Base-by-base conservation (phyloP, 2,797 vertebrate species). In the Sus cebifrons region DNA sequence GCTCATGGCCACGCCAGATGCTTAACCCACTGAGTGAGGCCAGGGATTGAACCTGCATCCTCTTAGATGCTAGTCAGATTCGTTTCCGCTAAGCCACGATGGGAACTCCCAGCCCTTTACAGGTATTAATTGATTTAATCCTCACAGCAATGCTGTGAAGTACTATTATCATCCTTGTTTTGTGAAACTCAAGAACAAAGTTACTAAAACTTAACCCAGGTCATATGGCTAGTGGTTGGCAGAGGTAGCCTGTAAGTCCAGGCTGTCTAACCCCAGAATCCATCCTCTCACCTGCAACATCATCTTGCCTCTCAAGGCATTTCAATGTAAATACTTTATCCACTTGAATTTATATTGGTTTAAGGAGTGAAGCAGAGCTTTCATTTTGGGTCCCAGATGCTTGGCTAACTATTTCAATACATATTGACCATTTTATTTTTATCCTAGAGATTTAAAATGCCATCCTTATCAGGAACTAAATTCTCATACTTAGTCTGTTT, bases 371-470 rank as follows among this genome's bases (percentile, higher is more conserved):
- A 6, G 5, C n/a, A 75, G 71, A 92, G 32, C 4, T 71, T 75
- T 32, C 54, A 20, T 16, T 83, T 94, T 85, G 40, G n/a, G 62
- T 60, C 32, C 62, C 84, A 73, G 93, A 81, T 58, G 7, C 52
- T 70, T 86, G 77, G 86, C 49, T 71, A 65, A 82, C 23, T n/a
- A 73, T 89, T 96, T 68, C 32, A 84, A 86, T 49, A 89, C 62
- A 78, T 70, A 82, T 0, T 78, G 88, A 89, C 65, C 68, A 82
- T 64, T 75, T 71, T 96, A 93, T 89, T 91, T 73, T 96, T 93
- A 89, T 27, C 60, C 81, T 40, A 70, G n/a, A 84, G 67, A 93
- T 87, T 85, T 92, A 91, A 95, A 94, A 96, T 85, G 52, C n/a
- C 85, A 75, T 82, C 40, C 56, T 85, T 49, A 73, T 88, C 21